phyloP scores from a whole-genome alignment of 2,797 vertebrate species.

The Phoebastria nigripes region DNA sequence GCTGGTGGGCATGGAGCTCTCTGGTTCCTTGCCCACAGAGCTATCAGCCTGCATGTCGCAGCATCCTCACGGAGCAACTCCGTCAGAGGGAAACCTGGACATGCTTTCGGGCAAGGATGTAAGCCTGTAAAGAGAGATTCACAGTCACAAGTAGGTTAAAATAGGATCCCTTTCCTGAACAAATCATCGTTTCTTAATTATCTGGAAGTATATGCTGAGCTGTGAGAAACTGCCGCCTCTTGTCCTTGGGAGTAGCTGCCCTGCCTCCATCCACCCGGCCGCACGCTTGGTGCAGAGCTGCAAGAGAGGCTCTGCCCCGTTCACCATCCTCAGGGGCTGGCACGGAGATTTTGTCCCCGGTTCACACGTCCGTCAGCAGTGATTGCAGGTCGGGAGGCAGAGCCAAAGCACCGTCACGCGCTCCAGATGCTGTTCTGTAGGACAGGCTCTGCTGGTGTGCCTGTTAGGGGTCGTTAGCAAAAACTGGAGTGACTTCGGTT shows the following conservation, averaged over 20 bases:
- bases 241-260: background rate
- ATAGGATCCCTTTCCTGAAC: background rate
- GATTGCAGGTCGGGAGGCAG: background rate
- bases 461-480: background rate
- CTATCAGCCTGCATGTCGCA: background rate
- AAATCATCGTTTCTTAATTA: background rate
- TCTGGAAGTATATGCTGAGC: background rate
- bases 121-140: background rate
- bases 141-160: background rate
- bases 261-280: background rate
- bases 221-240: background rate
- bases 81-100: background rate
- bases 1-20: background rate
- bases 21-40: background rate
- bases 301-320: background rate
- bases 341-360: rapidly evolving
- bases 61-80: background rate
- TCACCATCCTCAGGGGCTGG: background rate
- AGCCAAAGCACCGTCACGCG: rapidly evolving
- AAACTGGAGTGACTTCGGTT: background rate
- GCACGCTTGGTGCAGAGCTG: too few relatives aligned
- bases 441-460: background rate
- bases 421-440: background rate
- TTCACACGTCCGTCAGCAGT: background rate
- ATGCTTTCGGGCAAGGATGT: background rate